These are phyloP conservation scores for Tholera decimalis DNA, from an alignment of 2,888 invertebrate species.

Conservation along the genomic window DNA sequence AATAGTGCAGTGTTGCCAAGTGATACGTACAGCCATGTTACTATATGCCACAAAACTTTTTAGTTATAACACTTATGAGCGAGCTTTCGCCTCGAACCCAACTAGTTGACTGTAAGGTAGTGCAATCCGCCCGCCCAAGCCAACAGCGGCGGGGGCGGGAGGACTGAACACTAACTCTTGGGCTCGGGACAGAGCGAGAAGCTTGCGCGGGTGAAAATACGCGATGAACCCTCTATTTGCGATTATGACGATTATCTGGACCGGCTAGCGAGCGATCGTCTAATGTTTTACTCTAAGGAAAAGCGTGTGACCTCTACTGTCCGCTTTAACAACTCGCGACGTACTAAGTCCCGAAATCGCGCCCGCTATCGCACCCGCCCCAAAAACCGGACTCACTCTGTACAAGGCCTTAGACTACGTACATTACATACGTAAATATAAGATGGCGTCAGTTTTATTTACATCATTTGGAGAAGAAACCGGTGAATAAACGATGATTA, in stretches of 20 bases:
- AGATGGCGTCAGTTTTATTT: slow-evolving; percentile 74
- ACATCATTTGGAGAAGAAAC: slow-evolving; percentile 64
- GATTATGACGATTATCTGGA: no score
- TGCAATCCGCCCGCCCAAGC: slow-evolving; percentile 84
- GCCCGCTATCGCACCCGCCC: neutral
- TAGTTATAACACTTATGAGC: slow-evolving; percentile 73
- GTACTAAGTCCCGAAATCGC: neutral
- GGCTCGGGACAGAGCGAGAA: neutral
- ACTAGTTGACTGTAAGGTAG: slow-evolving; percentile 79
- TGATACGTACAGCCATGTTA: slow-evolving; percentile 86
- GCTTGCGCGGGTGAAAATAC: neutral
- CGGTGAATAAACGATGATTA: slow-evolving; percentile 31
- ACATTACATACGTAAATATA: slow-evolving; percentile 55
- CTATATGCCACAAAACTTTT: slow-evolving; percentile 73
- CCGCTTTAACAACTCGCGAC: neutral
- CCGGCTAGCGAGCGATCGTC: neutral
- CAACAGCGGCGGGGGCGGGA: slow-evolving; percentile 80
- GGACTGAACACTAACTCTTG: slow-evolving; percentile 66
- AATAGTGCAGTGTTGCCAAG: slow-evolving; percentile 40
- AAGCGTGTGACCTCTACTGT: no score
- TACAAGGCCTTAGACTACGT: slow-evolving; percentile 38
- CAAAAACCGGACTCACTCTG: neutral
- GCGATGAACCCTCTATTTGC: no score
- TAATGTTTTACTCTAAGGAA: neutral
- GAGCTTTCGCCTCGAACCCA: slow-evolving; percentile 81